These are phyloP conservation scores for Sebastes matsubarae DNA, from an alignment of 2,797 vertebrate genomes.

Conservation along the genomic window DNA sequence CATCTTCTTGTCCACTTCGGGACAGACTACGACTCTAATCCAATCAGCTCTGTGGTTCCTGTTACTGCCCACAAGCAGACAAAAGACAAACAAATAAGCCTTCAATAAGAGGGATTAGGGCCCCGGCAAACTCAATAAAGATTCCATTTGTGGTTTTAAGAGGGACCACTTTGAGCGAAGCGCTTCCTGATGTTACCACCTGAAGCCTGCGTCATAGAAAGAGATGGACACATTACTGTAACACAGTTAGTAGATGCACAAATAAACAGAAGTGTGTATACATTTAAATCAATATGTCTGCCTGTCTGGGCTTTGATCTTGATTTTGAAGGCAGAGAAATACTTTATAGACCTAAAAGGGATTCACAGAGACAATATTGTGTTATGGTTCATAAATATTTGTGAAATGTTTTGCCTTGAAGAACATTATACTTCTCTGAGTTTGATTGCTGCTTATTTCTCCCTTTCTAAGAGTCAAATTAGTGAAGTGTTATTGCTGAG, in stretches of 20 bases:
- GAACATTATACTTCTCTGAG: not conserved
- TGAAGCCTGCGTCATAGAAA: conserved; percentile 48
- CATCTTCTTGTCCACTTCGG: conserved; percentile 44
- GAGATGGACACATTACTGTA: conserved; percentile 62
- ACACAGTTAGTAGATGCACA: conserved; percentile 60
- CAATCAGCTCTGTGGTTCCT: conserved; percentile 65
- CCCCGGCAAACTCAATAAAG: conserved; percentile 75
- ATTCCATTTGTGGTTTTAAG: conserved; percentile 77
- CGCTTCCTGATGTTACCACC: conserved; percentile 68
- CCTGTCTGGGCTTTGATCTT: conserved; percentile 38
- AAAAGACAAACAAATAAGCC: conserved; percentile 77
- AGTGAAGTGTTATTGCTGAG: not conserved
- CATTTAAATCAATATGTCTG: conserved; percentile 53
- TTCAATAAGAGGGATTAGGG: conserved; percentile 76
- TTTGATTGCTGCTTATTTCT: not conserved
- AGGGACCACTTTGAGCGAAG: conserved; percentile 64
- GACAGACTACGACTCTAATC: conserved; percentile 60
- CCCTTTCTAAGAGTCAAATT: not conserved
- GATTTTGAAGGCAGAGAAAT: conserved; percentile 8
- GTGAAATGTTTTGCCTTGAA: not conserved
- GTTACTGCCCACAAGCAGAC: conserved; percentile 71
- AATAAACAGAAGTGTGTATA: conserved; percentile 38
- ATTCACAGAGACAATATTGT: not conserved
- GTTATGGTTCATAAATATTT: not conserved
- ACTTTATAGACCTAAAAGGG: not conserved